These are phyloP conservation scores for Seira sanloemensis DNA, from an alignment of 2,888 invertebrate genomes.

Conservation along the genomic window DNA sequence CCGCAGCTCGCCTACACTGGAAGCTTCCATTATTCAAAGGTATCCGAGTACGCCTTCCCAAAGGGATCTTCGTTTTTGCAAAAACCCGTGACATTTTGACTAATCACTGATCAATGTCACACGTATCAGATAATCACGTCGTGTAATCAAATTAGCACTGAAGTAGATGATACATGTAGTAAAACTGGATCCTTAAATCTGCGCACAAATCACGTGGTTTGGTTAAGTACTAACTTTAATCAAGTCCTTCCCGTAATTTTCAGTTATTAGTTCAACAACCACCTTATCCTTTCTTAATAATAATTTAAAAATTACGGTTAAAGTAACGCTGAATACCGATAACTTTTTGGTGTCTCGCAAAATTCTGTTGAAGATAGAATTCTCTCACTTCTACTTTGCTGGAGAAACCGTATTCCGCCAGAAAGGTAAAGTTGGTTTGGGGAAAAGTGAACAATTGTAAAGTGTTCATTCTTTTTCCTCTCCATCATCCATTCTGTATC, in stretches of 20 bases:
- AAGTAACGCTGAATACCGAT: too few relatives aligned
- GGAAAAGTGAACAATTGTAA: too few relatives aligned
- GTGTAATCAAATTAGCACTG: background rate
- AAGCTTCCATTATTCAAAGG: background rate
- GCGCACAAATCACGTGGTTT: background rate
- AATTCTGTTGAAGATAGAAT: too few relatives aligned
- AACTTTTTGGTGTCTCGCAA: too few relatives aligned
- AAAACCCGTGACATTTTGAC: constrained; percentile 42
- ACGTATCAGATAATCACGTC: background rate
- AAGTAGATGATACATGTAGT: background rate
- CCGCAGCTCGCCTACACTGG: background rate
- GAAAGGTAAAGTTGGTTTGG: too few relatives aligned
- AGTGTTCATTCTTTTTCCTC: too few relatives aligned
- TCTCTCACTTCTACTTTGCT: too few relatives aligned
- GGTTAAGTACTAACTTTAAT: background rate
- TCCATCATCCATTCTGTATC: too few relatives aligned
- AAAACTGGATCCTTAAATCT: background rate
- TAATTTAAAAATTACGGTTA: too few relatives aligned
- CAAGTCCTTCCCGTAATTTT: background rate
- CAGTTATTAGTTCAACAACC: background rate
- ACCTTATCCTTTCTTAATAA: too few relatives aligned
- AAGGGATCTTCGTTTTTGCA: constrained; percentile 24
- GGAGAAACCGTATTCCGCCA: too few relatives aligned
- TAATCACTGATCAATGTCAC: background rate
- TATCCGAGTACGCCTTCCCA: background rate